A percentile compares a stretch with the other conserved stretches of the same genome.
Evolutionary conservation across 2,113 vertebrate species (phyloP).

Genomic region (Dicerorhinus sumatrensis): DNA sequence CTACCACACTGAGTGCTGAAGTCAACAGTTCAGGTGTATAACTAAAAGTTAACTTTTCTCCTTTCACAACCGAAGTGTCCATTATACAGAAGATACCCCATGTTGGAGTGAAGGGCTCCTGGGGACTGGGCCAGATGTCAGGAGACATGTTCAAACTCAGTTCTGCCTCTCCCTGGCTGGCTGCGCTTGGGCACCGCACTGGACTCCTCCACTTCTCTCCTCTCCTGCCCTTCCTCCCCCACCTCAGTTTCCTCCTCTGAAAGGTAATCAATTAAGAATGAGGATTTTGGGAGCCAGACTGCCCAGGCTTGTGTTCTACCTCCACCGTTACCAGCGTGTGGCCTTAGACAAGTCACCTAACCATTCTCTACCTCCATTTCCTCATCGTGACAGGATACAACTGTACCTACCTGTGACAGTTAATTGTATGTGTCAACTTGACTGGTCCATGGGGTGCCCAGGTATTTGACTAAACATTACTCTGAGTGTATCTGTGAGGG

Average conservation of each 20-base stretch:
- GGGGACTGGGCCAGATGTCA: not conserved
- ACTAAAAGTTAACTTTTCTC: not conserved
- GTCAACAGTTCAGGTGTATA: not conserved
- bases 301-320: not conserved
- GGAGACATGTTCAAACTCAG: constrained; percentile 7
- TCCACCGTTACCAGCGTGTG: not conserved
- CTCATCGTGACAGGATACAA: not conserved
- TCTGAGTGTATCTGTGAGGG: not conserved
- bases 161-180: not conserved
- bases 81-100: not conserved
- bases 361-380: not conserved
- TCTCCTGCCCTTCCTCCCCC: not conserved
- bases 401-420: not conserved
- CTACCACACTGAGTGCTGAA: not conserved
- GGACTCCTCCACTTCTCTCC: no score
- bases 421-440: not conserved
- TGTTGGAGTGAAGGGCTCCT: not conserved
- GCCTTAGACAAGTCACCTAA: not conserved
- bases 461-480: not conserved
- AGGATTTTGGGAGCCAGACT: not conserved
- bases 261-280: not conserved
- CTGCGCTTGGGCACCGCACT: not conserved
- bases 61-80: not conserved
- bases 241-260: not conserved
- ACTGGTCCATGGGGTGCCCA: not conserved